phyloP scores from a whole-genome alignment of 92 coral and sea anemone species.

The Metridium senile region DNA sequence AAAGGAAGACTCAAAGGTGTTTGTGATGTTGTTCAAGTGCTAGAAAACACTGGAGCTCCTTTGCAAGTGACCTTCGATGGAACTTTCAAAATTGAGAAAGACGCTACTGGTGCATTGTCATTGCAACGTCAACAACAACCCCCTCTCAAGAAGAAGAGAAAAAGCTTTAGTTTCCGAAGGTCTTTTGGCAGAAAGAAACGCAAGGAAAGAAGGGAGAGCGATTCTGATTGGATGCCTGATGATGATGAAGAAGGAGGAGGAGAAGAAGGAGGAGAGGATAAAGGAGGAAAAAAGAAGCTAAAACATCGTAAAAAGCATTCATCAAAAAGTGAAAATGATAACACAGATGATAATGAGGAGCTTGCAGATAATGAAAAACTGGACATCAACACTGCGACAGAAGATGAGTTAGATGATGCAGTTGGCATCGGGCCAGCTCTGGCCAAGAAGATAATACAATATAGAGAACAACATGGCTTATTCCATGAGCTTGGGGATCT shows the following conservation, averaged over 20 bases:
- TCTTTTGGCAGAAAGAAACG: not conserved
- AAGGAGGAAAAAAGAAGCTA: conserved; percentile 1
- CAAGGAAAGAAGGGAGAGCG: not conserved
- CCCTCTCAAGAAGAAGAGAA: not conserved
- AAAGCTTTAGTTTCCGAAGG: conserved; percentile 14
- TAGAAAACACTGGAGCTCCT: conserved; percentile 11
- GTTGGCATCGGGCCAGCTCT: conserved; percentile 68
- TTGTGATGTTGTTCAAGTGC: conserved; percentile 39
- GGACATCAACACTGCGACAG: conserved; percentile 55
- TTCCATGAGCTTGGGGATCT: conserved; percentile 52
- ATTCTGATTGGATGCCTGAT: conserved; percentile 1
- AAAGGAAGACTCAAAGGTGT: conserved; percentile 40
- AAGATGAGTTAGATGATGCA: conserved; percentile 47
- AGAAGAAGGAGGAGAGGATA: not conserved
- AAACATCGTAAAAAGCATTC: not conserved
- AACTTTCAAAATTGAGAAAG: conserved; percentile 18
- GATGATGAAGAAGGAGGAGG: not conserved
- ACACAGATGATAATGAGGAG: conserved; percentile 10
- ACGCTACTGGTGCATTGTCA: not conserved
- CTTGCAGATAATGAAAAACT: conserved; percentile 19
- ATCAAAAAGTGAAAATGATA: conserved; percentile 6
- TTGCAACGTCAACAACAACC: not conserved
- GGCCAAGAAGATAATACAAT: conserved; percentile 56
- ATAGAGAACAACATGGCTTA: conserved; percentile 63
- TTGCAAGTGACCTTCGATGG: conserved; percentile 28